Base-by-base conservation (phyloP, 2,797 vertebrate genomes). In the Aeoliscus strigatus region DNA sequence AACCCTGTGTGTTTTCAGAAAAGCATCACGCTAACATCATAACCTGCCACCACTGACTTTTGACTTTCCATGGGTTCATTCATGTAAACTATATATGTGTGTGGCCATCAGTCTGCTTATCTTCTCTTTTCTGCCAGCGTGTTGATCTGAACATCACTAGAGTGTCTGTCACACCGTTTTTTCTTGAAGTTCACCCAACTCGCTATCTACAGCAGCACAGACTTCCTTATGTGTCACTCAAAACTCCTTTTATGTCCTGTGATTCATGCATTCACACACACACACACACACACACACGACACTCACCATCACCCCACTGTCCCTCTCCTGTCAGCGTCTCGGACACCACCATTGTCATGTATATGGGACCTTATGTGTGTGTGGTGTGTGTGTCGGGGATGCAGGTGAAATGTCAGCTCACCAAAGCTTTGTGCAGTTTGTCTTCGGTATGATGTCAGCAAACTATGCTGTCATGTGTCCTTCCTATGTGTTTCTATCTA, bases 181-280 rank as follows among this genome's bases (percentile, higher is more conserved):
- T 8, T 37, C 51, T 76, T 73, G 52, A 77, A 75, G 57, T 76
- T 60, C 44, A 31, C 58, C 55, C 70, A 76, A 50, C 65, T 62
- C 66, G 49, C 66, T 77, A 82, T 83, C 81, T 81, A 51, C 80
- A 66, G 62, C 28, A 26, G 44, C 44, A 44, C 73, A 80, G 75
- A 56, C 45, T 65, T 70, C 46, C 50, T 68, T 59, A 67, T 56
- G 46, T 64, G 64, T 72, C 71, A 74, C 60, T 82, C 70, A 71
- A 41, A 70, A 46, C 24, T 63, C 57, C 29, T 72, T 78, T 80
- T 65, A 75, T 83, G 57, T 80, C 62, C 70, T 42, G 44, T 61
- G 53, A 65, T 40, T 59, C 49, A 60, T 44, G 16, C 35, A 29
- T 4, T 3, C 42, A 29, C 35, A 14, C 40, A 44, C 48, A 45